These are phyloP conservation scores for Ia io DNA, from an alignment of 2,113 vertebrate species.

Conservation along the genomic window DNA sequence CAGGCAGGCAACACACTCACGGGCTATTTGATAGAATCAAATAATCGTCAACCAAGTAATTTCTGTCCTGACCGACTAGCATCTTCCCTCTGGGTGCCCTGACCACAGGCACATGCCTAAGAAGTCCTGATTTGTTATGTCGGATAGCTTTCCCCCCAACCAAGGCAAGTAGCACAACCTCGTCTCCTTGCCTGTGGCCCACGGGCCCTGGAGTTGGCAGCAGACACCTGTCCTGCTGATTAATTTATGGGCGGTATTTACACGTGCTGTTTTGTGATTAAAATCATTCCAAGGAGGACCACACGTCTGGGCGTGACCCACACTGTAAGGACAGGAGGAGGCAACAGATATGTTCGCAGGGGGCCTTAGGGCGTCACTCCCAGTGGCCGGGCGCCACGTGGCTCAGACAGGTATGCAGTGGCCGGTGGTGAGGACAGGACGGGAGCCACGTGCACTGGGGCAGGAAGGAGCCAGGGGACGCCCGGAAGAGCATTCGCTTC, in stretches of 20 bases:
- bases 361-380: too few relatives aligned
- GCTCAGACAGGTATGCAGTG: too few relatives aligned
- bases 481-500: neutral
- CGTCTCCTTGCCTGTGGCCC: neutral
- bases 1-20: neutral
- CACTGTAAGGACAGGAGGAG: neutral
- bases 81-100: neutral
- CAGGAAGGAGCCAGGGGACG: neutral
- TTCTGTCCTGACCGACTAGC: neutral
- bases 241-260: neutral
- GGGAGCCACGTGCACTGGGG: neutral
- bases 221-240: neutral
- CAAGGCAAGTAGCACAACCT: neutral
- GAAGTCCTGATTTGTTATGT: neutral
- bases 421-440: neutral
- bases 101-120: neutral
- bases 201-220: neutral
- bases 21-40: neutral
- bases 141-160: neutral
- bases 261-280: neutral
- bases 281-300: neutral
- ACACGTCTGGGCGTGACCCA: rapidly evolving
- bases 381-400: too few relatives aligned
- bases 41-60: neutral
- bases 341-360: neutral